Percentiles rank a stretch among this genome's conserved stretches.
phyloP scores from a whole-genome alignment of 1,140 invertebrate species.

The Monochamus saltuarius region DNA sequence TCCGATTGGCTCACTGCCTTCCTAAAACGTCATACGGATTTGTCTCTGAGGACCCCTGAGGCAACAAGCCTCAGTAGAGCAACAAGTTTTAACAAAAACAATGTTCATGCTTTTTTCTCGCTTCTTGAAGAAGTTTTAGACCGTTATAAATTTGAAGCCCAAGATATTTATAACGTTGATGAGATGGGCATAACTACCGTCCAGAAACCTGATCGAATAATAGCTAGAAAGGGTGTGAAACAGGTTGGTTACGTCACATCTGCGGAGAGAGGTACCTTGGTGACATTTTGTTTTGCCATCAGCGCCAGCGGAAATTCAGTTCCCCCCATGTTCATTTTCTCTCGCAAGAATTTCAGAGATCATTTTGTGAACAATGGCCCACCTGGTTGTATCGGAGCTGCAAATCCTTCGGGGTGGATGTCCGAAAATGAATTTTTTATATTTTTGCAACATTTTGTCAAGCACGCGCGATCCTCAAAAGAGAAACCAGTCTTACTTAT shows the following conservation, averaged over 20 bases:
- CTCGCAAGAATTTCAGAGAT: constrained; percentile 44
- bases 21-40: not conserved
- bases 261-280: not conserved
- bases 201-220: not conserved
- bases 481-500: constrained; percentile 41
- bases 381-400: constrained; percentile 50
- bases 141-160: constrained; percentile 31
- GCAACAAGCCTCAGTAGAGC: constrained; percentile 38
- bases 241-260: constrained; percentile 6
- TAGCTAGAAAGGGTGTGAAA: not conserved
- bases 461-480: constrained; percentile 36
- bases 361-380: constrained; percentile 45
- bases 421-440: constrained; percentile 44
- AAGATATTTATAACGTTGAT: constrained; percentile 50
- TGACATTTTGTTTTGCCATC: not conserved
- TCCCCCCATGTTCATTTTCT: constrained; percentile 50
- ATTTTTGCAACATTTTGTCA: constrained; percentile 48
- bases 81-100: constrained; percentile 39
- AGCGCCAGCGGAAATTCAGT: constrained; percentile 44
- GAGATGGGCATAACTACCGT: constrained; percentile 54
- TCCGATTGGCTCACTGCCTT: constrained; percentile 6
- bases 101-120: constrained; percentile 35
- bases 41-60: constrained; percentile 26
- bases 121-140: constrained; percentile 26
- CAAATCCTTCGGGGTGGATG: constrained; percentile 55